Conservation (phyloP, 2,113 vertebrate genomes). For the Cnemophilus loriae region DNA sequence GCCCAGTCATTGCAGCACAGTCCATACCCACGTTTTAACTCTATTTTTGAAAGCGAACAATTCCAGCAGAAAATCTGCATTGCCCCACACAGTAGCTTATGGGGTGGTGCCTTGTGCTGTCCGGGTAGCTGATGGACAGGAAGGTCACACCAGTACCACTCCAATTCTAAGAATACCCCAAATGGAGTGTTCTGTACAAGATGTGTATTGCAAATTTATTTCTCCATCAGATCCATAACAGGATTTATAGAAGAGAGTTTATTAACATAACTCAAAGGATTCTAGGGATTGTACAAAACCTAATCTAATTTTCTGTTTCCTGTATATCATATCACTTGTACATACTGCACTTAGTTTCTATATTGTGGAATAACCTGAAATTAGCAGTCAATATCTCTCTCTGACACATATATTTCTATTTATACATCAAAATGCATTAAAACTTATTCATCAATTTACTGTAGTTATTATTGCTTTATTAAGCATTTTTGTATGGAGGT, state of each 20-base stretch:
- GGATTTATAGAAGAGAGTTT: not conserved
- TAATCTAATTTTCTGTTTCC: not conserved
- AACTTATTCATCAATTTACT: not conserved
- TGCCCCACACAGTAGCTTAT: not conserved
- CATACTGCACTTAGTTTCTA: not conserved
- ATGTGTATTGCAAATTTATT: not conserved
- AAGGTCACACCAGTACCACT: not conserved
- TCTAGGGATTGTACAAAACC: not conserved
- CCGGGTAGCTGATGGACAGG: not conserved
- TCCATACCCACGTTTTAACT: not conserved
- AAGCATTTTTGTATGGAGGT: not conserved
- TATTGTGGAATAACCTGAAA: not conserved
- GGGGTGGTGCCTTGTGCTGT: not conserved
- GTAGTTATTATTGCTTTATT: not conserved
- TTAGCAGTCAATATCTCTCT: not conserved
- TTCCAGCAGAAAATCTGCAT: not conserved
- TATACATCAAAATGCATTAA: not conserved
- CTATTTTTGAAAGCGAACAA: not conserved
- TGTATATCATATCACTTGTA: not conserved
- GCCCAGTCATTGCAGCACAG: not conserved
- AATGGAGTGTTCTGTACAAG: not conserved
- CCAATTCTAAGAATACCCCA: not conserved
- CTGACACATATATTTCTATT: not conserved
- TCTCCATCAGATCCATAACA: not conserved
- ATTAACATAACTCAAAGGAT: not conserved